phyloP scores from a whole-genome alignment of 2,888 invertebrate species.

The Oligia strigilis region DNA sequence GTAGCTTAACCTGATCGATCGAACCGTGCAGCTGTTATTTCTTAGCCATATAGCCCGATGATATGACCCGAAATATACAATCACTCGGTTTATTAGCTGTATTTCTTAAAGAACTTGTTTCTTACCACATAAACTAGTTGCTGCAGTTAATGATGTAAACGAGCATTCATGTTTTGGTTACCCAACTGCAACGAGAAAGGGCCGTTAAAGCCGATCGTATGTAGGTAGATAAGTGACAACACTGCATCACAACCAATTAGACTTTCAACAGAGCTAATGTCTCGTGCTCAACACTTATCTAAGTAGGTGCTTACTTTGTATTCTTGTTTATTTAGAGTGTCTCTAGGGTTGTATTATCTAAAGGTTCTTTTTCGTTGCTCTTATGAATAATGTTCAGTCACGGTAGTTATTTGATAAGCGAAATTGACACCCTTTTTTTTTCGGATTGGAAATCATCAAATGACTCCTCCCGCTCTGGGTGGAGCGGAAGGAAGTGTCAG shows the following conservation, averaged over 20 bases:
- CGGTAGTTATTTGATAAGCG: no score
- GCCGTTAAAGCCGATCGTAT: background rate
- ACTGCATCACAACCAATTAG: background rate
- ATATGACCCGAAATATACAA: background rate
- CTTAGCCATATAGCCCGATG: background rate
- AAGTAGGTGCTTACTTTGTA: no score
- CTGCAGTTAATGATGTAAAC: background rate
- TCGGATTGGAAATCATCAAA: no score
- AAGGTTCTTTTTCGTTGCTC: no score
- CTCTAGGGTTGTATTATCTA: no score
- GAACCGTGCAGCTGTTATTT: no score
- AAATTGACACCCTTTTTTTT: no score
- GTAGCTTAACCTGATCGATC: no score
- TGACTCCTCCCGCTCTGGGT: no score
- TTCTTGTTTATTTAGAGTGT: no score
- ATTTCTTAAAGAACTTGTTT: background rate
- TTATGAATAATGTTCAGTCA: no score
- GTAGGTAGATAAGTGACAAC: background rate
- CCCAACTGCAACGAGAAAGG: constrained; percentile 10
- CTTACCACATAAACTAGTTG: constrained; percentile 2
- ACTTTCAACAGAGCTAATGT: background rate
- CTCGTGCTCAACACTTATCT: background rate
- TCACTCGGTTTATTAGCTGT: background rate
- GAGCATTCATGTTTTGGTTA: constrained; percentile 11
- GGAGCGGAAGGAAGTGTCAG: no score